A percentile compares a stretch with the other conserved stretches of the same genome.
These are phyloP conservation scores for Mus minutoides DNA, from an alignment of 2,797 vertebrate species.

Conservation along the genomic window DNA sequence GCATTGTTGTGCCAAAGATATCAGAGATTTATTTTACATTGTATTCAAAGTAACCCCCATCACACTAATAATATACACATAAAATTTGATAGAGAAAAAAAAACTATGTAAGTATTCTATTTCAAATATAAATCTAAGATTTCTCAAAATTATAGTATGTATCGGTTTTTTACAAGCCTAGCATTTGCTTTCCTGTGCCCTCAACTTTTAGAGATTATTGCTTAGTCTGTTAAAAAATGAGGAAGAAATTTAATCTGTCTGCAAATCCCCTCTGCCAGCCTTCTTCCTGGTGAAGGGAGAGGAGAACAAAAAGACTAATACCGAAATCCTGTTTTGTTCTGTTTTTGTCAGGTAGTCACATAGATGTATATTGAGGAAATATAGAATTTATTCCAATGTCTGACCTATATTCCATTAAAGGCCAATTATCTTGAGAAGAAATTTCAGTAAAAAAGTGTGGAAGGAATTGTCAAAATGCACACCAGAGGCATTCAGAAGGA, in stretches of 20 bases:
- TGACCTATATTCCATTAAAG: conserved; percentile 71
- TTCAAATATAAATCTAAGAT: background rate
- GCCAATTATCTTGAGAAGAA: conserved; percentile 67
- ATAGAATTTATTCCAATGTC: conserved; percentile 48
- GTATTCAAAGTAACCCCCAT: background rate
- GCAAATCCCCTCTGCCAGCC: background rate
- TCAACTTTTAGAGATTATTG: background rate
- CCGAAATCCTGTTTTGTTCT: background rate
- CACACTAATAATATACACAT: background rate
- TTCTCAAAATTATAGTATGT: background rate
- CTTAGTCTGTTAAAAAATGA: background rate
- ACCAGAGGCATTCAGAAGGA: conserved; percentile 36
- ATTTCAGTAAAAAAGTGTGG: conserved; percentile 59
- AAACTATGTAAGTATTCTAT: background rate
- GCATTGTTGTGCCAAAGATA: background rate
- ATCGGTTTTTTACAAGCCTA: background rate
- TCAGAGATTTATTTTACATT: background rate
- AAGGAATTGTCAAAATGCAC: conserved; percentile 64
- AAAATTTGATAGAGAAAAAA: conserved; percentile 5
- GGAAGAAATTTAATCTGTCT: background rate
- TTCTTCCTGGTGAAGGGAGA: background rate
- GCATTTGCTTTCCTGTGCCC: background rate
- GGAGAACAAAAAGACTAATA: background rate
- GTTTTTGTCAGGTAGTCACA: background rate
- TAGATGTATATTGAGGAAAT: conserved; percentile 48